A percentile compares a stretch with the other conserved stretches of the same genome.
Evolutionary conservation across 2,113 vertebrate genomes (phyloP).

Genomic region (Paramormyrops kingsleyae): DNA sequence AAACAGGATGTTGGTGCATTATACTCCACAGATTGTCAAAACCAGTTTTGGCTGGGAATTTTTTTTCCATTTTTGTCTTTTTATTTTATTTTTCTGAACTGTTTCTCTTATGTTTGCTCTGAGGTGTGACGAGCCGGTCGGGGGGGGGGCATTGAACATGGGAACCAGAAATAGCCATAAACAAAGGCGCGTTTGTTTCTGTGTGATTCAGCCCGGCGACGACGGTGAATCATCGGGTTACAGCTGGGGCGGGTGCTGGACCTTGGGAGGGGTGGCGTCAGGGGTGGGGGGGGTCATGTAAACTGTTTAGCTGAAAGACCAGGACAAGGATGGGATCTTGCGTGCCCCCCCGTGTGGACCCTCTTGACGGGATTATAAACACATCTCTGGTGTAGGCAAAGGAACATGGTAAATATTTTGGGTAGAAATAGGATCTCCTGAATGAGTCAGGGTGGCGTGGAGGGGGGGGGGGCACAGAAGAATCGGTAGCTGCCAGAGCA

Average conservation of each 20-base stretch:
- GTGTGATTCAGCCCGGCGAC: neutral
- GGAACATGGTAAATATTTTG: neutral
- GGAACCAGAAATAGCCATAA: neutral
- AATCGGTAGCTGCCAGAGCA: neutral
- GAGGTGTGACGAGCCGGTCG: neutral
- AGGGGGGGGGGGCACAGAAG: neutral
- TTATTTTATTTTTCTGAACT: neutral
- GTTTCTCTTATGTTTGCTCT: neutral
- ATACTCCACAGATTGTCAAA: neutral
- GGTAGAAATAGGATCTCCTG: neutral
- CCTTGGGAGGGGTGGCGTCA: neutral
- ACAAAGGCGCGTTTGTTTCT: neutral
- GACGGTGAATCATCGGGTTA: conserved; percentile 5
- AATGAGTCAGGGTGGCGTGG: neutral
- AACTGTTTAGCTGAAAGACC: neutral
- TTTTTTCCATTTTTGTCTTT: neutral
- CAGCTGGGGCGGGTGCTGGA: neutral
- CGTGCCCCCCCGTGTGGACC: neutral
- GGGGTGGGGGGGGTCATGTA: neutral
- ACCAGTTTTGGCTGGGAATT: neutral
- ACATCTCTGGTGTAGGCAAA: neutral
- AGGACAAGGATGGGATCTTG: neutral
- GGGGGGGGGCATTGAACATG: neutral
- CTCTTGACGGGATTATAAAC: conserved; percentile 8
- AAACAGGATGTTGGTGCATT: neutral